Evolutionary conservation across 2,113 vertebrate genomes (phyloP).

Genomic region (Delphinus delphis): DNA sequence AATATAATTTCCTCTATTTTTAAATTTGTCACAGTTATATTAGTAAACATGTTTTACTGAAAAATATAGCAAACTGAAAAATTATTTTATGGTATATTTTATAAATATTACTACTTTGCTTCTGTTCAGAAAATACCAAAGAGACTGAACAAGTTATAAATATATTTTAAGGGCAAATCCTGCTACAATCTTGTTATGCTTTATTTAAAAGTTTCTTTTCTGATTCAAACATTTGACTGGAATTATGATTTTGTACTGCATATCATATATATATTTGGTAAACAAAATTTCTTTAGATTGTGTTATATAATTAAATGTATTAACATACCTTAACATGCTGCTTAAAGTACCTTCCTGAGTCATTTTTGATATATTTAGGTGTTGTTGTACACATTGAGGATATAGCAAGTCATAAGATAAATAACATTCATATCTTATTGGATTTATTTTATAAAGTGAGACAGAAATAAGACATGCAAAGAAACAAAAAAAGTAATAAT

Average conservation of each 20-base stretch:
- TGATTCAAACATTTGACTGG: background rate
- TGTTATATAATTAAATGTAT: background rate
- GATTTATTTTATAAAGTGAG: background rate
- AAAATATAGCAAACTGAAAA: background rate
- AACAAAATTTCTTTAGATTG: background rate
- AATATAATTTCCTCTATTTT: background rate
- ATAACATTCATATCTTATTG: background rate
- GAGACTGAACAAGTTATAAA: background rate
- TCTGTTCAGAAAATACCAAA: background rate
- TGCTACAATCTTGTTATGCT: background rate
- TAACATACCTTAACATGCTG: background rate
- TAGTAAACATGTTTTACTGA: background rate
- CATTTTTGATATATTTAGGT: background rate
- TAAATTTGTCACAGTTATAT: background rate
- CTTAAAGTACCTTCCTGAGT: background rate
- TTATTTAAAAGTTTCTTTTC: background rate
- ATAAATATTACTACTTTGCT: background rate
- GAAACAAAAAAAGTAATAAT: background rate
- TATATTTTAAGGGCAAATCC: background rate
- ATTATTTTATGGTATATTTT: background rate
- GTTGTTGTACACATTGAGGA: background rate
- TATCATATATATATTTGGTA: background rate
- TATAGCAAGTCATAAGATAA: background rate
- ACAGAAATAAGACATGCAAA: background rate
- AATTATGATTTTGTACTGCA: background rate